Percentiles rank a stretch among this genome's conserved stretches.
Conservation (phyloP, 2,888 invertebrate genomes). For the Rhagonycha fulva region DNA sequence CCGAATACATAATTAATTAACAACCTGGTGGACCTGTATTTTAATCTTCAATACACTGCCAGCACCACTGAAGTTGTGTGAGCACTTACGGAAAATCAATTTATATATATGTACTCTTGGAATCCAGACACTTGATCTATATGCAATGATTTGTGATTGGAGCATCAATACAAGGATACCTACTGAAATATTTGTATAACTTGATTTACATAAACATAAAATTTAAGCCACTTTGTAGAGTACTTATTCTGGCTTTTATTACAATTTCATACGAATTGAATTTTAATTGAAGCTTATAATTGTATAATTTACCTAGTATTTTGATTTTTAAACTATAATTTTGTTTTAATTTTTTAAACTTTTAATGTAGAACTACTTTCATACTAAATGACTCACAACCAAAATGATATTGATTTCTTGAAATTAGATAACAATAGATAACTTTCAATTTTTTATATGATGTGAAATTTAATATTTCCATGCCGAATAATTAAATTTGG, state of each 20-base stretch:
- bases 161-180: slow-evolving; percentile 1
- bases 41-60: not conserved
- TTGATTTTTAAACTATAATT: not conserved
- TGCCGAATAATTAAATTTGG: no score
- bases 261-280: not conserved
- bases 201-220: not conserved
- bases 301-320: no score
- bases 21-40: not conserved
- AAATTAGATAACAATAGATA: no score
- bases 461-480: no score
- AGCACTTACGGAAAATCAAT: not conserved
- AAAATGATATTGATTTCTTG: no score
- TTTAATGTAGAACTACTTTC: no score
- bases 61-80: not conserved
- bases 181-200: not conserved
- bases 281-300: not conserved
- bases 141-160: slow-evolving; percentile 1
- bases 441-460: no score
- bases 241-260: not conserved
- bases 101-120: not conserved
- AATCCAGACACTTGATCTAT: not conserved
- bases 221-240: not conserved
- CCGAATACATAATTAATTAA: not conserved
- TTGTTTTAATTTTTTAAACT: not conserved
- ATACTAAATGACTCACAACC: no score